Conservation (phyloP, 30 jellyfish, hydroid and myxozoan species). For the Sanderia malayensis region DNA sequence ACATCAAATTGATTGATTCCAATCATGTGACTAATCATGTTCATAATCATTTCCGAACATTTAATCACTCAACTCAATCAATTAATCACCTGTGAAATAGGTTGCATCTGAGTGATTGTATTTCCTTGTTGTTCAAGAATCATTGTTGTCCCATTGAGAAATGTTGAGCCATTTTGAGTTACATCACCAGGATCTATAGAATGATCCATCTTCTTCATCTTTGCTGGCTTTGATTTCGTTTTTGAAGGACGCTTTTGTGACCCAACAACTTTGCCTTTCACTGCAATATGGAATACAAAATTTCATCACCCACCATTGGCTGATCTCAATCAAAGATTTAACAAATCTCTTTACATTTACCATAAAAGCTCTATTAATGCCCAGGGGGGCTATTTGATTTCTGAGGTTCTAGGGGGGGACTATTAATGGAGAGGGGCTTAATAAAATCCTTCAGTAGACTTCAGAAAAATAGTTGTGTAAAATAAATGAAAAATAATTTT, state of each 20-base stretch:
- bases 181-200: conserved; percentile 18
- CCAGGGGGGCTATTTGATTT: too few species aligned
- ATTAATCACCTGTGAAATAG: conserved; percentile 44
- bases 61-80: background rate
- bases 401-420: too few species aligned
- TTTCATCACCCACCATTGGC: too few species aligned
- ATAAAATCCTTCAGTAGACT: too few species aligned
- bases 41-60: background rate
- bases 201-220: conserved; percentile 3
- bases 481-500: too few species aligned
- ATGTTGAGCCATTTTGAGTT: conserved; percentile 1
- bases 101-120: conserved; percentile 6
- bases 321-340: too few species aligned
- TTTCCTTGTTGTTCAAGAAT: conserved; percentile 37
- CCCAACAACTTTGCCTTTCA: too few species aligned
- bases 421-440: too few species aligned
- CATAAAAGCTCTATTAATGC: too few species aligned
- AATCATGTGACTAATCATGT: background rate
- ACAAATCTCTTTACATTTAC: too few species aligned
- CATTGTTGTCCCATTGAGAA: conserved; percentile 47
- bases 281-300: too few species aligned
- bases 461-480: too few species aligned
- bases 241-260: conserved; percentile 9
- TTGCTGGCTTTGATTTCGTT: conserved; percentile 8
- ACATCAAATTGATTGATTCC: background rate